Evolutionary conservation across 2,113 vertebrate genomes (phyloP).

Genomic region (Holacanthus passer): DNA sequence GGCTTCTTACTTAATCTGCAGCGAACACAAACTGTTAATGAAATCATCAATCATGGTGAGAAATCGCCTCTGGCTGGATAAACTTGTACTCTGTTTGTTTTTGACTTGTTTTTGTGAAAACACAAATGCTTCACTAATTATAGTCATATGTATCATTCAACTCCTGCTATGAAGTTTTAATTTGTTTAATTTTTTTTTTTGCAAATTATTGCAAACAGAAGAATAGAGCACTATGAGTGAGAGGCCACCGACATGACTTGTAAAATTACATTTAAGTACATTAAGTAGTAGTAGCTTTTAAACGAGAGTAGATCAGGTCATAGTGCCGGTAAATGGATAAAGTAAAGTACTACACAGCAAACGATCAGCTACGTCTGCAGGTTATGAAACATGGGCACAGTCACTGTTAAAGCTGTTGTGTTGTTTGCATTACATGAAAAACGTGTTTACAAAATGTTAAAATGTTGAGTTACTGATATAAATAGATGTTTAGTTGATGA

Average conservation of each 20-base stretch:
- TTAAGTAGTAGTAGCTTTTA: neutral
- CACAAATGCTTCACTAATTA: conserved; percentile 31
- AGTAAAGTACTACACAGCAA: neutral
- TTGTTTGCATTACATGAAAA: no score
- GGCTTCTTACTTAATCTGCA: conserved; percentile 31
- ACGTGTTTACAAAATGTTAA: neutral
- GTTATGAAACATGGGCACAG: neutral
- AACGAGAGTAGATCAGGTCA: neutral
- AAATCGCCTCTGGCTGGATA: conserved; percentile 20
- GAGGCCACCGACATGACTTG: neutral
- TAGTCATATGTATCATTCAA: neutral
- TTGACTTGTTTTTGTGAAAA: conserved; percentile 25
- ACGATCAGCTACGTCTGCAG: neutral
- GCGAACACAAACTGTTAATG: conserved; percentile 46
- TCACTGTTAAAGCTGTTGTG: no score
- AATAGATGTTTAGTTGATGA: neutral
- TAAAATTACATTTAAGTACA: neutral
- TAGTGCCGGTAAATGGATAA: neutral
- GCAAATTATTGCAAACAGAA: neutral
- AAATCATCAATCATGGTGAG: conserved; percentile 61
- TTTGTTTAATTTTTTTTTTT: neutral
- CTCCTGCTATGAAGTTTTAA: neutral
- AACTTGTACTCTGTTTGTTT: conserved; percentile 31
- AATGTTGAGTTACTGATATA: neutral
- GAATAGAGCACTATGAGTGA: neutral